Evolutionary conservation across 2,113 vertebrate species (phyloP).

Genomic region (Siphamia tubifer): DNA sequence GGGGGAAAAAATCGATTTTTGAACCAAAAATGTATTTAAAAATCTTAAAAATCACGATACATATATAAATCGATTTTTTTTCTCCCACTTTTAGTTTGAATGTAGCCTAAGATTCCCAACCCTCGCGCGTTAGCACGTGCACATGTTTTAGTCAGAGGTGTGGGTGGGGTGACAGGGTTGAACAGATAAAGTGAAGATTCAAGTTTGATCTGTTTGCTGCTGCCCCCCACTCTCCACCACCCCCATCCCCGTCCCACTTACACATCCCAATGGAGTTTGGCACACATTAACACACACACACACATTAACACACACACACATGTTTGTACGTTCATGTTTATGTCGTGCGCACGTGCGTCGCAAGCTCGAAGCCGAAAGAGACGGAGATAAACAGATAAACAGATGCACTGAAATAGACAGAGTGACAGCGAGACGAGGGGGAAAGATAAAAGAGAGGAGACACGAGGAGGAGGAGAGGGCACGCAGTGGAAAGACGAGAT

Average conservation of each 20-base stretch:
- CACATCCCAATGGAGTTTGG: slow-evolving; percentile 58
- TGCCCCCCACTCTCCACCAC: too few relatives aligned
- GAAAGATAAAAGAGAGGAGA: slow-evolving; percentile 28
- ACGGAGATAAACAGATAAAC: slow-evolving; percentile 65
- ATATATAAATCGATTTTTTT: too few relatives aligned
- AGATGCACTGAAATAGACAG: slow-evolving; percentile 64
- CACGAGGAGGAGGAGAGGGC: slow-evolving; percentile 37
- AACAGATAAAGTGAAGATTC: slow-evolving; percentile 40
- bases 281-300: slow-evolving; percentile 32
- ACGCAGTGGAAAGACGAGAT: slow-evolving; percentile 42
- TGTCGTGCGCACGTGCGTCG: neutral
- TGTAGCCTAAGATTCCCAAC: too few relatives aligned
- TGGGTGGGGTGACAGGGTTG: neutral
- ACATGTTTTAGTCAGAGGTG: too few relatives aligned
- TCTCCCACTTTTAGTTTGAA: too few relatives aligned
- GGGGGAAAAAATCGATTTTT: too few relatives aligned
- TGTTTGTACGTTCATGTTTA: slow-evolving; percentile 6
- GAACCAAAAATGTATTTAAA: too few relatives aligned
- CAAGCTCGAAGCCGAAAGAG: slow-evolving; percentile 45
- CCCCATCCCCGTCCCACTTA: slow-evolving; percentile 72
- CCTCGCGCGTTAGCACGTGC: too few relatives aligned
- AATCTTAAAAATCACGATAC: too few relatives aligned
- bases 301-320: slow-evolving; percentile 7
- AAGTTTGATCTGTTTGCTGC: slow-evolving; percentile 73
- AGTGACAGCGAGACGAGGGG: slow-evolving; percentile 48